Evolutionary conservation across 1,140 invertebrate genomes (phyloP).

Genomic region (Goniozus legneri): DNA sequence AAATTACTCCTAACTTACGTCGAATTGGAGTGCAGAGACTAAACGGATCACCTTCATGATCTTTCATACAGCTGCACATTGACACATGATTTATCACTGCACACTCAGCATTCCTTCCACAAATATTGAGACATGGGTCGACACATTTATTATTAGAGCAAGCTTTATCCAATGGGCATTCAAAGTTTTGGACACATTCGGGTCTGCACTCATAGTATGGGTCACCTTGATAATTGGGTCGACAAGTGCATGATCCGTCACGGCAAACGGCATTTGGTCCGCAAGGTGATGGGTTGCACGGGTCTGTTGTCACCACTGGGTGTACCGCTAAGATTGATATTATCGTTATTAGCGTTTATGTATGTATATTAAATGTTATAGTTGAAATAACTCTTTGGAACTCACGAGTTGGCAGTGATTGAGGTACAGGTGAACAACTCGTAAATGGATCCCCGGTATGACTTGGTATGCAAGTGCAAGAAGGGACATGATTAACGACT

Average conservation of each 20-base stretch:
- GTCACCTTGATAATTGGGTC: conserved; percentile 49
- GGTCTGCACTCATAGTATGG: conserved; percentile 50
- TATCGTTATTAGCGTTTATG: neutral
- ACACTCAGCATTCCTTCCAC: conserved; percentile 67
- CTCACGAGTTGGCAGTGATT: no score
- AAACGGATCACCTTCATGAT: conserved; percentile 73
- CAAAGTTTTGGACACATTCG: conserved; percentile 66
- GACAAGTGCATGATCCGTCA: conserved; percentile 48
- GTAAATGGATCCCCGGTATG: conserved; percentile 62
- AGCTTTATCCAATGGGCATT: conserved; percentile 62
- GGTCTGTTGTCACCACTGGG: conserved; percentile 34
- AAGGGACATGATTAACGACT: conserved; percentile 58
- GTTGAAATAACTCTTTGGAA: no score
- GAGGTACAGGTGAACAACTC: conserved; percentile 53
- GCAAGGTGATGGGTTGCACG: conserved; percentile 57
- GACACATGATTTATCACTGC: conserved; percentile 62
- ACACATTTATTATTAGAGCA: conserved; percentile 71
- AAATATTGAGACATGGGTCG: conserved; percentile 70
- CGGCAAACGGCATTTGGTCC: conserved; percentile 52
- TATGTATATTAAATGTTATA: neutral
- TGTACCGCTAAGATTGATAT: no score
- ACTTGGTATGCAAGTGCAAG: conserved; percentile 58
- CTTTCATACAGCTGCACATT: conserved; percentile 68
- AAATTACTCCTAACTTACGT: conserved; percentile 38
- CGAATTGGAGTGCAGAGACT: conserved; percentile 45